phyloP scores from a whole-genome alignment of 2,113 vertebrate genomes.

The Xenopus laevis region DNA sequence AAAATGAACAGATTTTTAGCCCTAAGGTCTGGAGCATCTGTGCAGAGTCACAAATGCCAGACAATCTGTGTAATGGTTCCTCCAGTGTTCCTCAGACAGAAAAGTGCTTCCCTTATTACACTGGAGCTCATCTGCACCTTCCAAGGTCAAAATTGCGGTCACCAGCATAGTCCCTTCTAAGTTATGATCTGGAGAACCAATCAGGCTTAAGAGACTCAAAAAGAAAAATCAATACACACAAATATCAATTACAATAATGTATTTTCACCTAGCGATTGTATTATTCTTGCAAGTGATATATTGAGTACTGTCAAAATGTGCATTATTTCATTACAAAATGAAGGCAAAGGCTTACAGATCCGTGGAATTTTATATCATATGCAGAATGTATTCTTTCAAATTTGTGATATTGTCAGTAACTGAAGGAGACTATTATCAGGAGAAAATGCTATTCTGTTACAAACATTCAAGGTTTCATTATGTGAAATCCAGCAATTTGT shows the following conservation, averaged over 20 bases:
- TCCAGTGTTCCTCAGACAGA: neutral
- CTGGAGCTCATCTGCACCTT: neutral
- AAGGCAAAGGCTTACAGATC: no score
- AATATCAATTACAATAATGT: constrained; percentile 3
- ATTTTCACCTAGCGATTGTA: neutral
- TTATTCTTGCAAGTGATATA: no score
- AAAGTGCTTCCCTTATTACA: neutral
- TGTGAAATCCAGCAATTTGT: neutral
- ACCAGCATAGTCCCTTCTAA: neutral
- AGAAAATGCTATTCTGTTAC: neutral
- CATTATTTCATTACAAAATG: no score
- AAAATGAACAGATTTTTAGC: neutral
- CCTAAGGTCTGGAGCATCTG: neutral
- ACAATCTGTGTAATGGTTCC: neutral
- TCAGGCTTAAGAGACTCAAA: neutral
- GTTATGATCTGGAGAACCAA: neutral
- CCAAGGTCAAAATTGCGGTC: neutral
- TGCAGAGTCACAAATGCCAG: neutral
- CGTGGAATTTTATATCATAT: no score
- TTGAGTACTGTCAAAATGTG: no score
- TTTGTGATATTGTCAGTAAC: neutral
- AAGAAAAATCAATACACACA: neutral
- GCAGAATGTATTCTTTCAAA: no score
- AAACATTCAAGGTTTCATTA: neutral
- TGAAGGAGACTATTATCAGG: neutral